Base-by-base conservation (phyloP, 2,113 vertebrate species). In the Noctilio leporinus region DNA sequence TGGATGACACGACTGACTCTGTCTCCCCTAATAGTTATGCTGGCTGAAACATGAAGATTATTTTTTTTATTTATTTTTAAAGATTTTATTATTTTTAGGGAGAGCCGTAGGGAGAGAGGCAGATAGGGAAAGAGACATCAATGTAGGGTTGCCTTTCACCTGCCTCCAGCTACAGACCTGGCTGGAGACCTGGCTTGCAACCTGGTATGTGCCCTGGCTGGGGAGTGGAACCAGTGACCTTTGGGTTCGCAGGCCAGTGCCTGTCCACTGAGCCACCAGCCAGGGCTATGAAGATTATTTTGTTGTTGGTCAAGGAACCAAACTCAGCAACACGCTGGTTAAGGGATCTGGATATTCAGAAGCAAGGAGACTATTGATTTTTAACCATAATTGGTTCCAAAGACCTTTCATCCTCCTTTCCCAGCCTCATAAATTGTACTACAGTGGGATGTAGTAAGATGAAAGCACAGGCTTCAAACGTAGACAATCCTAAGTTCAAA, bases 351-450 rank as follows among this genome's bases (percentile, higher is more conserved):
- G 30, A 30, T 19, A 26, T 19, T 26, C 73, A 62, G 62, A 89
- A 73, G 20, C 8, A 59, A 75, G 77, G 64, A 26, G 20, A 24
- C 28, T 86, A 10, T 35, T 82, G 87, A 59, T 38, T 84, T 82
- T 53, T 28, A 70, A 72, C 14, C 64, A 15, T 9, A 1, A 1
- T 43, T 0, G 15, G 10, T 91, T 28, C n/a, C 43, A 38, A 70
- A 59, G 14, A 17, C 30, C 62, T 82, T 4, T 15, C 33, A 38
- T 17, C 16, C 15, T 12, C 3, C 3, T 30, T 70, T 40, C 77
- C 40, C n/a, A 9, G 9, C 12, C 22, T 69, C 51, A 4, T 8
- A 1, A 0, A 6, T 47, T 22, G 0, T 35, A 19, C n/a, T 2
- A 1, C 24, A 24, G 38, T 70, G 2, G 62, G 17, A 64, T 5